Evolutionary conservation across 2,113 vertebrate genomes (phyloP), one percentile per base, ranked within the genome.

Genomic region (Crotalus tigris): DNA sequence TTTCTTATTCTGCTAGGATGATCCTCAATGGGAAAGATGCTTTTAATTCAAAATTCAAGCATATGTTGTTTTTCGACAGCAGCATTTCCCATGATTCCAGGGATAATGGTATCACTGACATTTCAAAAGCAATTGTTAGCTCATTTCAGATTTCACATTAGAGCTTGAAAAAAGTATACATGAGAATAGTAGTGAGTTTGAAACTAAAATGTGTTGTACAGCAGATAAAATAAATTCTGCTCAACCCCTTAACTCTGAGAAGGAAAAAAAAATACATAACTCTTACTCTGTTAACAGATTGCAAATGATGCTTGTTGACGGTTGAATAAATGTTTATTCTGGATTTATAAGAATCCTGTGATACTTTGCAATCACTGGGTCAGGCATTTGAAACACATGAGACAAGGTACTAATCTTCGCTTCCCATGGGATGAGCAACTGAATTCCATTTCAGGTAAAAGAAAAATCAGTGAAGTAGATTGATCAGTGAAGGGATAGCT

Each of bases 401-500:
- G n/a, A n/a, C 94, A 95, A 94, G 12, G 1, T 92, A 94, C 92
- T 97, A 97, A 96, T 96, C 94, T 92, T 96, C 92, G 89, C 91
- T 96, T 96, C 75, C 91, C 61, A 23, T 91, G 93, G 91, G 94
- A 23, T 91, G 93, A 91, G 94, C 96, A 93, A 90, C 91, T 3
- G 46, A 92, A 95, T 91, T 92, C 94, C n/a, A n/a, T n/a, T n/a
- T n/a, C n/a, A n/a, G 92, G 88, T 44, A 59, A 96, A 97, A 96
- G 51, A 69, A 91, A 97, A 97, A 95, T 94, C 96, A 95, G 85
- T 95, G 64, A 87, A 93, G 94, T 4, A 96, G 96, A 95, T 96
- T 97, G 96, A 95, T 92, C 94, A 93, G n/a, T n/a, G n/a, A n/a
- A n/a, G 93, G 94, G 93, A 94, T 89, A 29, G 0, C 0, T 94